Evolutionary conservation across 2,797 vertebrate genomes (phyloP).

Genomic region (Macrochelys suwanniensis): DNA sequence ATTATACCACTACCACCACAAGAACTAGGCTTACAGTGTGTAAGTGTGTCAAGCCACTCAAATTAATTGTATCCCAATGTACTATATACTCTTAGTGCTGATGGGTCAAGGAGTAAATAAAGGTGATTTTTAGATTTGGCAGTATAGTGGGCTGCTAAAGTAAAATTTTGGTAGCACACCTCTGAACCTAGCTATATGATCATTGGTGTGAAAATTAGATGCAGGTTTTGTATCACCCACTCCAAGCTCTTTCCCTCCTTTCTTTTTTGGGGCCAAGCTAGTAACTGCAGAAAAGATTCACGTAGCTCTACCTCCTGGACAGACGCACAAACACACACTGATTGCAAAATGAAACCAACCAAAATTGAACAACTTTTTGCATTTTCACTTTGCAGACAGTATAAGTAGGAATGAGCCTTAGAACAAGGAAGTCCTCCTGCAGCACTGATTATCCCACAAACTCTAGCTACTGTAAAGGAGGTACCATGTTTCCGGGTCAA

Average conservation of each 20-base stretch:
- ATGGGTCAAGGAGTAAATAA: background rate
- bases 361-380: background rate
- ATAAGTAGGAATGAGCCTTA: background rate
- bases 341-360: background rate
- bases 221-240: background rate
- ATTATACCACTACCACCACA: background rate
- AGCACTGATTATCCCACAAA: background rate
- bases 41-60: background rate
- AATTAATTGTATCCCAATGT: background rate
- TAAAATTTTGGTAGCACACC: background rate
- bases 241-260: background rate
- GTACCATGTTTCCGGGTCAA: background rate
- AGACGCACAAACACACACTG: background rate
- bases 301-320: background rate
- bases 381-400: conserved; percentile 16
- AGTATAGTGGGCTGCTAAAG: background rate
- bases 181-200: background rate
- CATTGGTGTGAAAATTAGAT: background rate
- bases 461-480: background rate
- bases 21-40: fast-evolving
- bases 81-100: background rate
- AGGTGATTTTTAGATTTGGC: background rate
- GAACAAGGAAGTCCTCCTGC: background rate
- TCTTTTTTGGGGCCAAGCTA: background rate
- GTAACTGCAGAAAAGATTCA: background rate